Evolutionary conservation across 2,888 invertebrate species (phyloP).

Genomic region (Cryptophagus acutangulus): DNA sequence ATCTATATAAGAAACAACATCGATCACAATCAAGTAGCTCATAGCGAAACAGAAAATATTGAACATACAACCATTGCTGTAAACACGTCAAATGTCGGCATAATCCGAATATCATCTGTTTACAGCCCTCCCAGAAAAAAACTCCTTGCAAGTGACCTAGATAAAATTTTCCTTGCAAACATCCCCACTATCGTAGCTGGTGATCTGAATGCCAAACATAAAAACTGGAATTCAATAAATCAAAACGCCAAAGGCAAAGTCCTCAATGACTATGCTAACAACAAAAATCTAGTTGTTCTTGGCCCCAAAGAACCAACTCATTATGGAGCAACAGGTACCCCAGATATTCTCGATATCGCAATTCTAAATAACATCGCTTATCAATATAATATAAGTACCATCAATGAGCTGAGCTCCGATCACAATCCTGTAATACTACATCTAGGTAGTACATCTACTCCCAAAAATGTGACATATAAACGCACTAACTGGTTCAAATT

Average conservation of each 20-base stretch:
- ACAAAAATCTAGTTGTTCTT: not conserved
- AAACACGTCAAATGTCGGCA: not conserved
- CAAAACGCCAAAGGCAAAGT: not conserved
- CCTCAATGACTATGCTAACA: not conserved
- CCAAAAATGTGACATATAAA: too few relatives aligned
- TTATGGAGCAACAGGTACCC: not conserved
- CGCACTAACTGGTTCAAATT: too few relatives aligned
- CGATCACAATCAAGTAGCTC: not conserved
- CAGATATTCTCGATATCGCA: conserved; percentile 1
- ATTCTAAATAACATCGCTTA: not conserved
- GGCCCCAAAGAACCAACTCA: not conserved
- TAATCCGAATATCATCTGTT: not conserved
- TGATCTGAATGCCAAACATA: conserved; percentile 3
- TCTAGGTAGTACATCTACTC: too few relatives aligned
- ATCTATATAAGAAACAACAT: conserved; percentile 5
- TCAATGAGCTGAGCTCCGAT: not conserved
- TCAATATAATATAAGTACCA: not conserved
- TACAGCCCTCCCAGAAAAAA: not conserved
- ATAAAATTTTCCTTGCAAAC: not conserved
- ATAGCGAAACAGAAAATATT: not conserved
- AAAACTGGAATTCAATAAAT: not conserved
- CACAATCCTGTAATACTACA: not conserved
- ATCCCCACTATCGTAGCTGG: not conserved
- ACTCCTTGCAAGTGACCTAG: not conserved
- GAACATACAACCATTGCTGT: not conserved